Evolutionary conservation across 2,888 invertebrate genomes (phyloP).

Genomic region (Trichopoda pennipes): DNA sequence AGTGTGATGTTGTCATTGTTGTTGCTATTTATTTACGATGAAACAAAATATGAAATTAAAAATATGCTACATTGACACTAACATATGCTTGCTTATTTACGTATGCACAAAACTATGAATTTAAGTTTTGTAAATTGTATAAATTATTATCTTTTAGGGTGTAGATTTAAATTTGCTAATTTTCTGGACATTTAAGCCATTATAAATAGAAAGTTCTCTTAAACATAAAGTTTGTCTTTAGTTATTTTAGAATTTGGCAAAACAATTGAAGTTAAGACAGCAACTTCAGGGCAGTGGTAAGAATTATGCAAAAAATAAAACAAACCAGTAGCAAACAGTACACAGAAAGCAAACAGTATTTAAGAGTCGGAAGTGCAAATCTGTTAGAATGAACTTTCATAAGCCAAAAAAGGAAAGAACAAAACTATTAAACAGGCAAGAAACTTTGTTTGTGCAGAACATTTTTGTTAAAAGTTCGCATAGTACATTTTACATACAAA

Average conservation of each 20-base stretch:
- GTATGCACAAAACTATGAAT: neutral
- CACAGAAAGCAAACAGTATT: conserved; percentile 42
- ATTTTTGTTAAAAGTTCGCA: neutral
- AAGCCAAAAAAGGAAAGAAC: conserved; percentile 24
- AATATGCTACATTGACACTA: neutral
- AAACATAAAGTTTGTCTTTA: conserved; percentile 37
- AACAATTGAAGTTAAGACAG: conserved; percentile 11
- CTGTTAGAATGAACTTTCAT: conserved; percentile 59
- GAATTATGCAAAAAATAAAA: neutral
- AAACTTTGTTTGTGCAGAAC: conserved; percentile 28
- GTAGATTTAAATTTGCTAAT: conserved; percentile 61
- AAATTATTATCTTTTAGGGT: neutral
- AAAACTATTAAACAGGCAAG: conserved; percentile 39
- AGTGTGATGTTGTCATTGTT: conserved; percentile 8
- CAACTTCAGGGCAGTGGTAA: conserved; percentile 17
- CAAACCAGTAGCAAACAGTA: conserved; percentile 38
- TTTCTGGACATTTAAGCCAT: conserved; percentile 68
- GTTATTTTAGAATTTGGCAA: conserved; percentile 33
- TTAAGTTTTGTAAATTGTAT: no score
- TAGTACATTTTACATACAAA: neutral
- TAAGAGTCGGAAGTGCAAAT: conserved; percentile 60
- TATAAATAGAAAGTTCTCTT: conserved; percentile 51
- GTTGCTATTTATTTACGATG: conserved; percentile 27
- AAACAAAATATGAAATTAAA: conserved; percentile 46
- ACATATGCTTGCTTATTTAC: neutral